Evolutionary conservation across 2,113 vertebrate species (phyloP).

Genomic region (Neodontobutis hainanensis): DNA sequence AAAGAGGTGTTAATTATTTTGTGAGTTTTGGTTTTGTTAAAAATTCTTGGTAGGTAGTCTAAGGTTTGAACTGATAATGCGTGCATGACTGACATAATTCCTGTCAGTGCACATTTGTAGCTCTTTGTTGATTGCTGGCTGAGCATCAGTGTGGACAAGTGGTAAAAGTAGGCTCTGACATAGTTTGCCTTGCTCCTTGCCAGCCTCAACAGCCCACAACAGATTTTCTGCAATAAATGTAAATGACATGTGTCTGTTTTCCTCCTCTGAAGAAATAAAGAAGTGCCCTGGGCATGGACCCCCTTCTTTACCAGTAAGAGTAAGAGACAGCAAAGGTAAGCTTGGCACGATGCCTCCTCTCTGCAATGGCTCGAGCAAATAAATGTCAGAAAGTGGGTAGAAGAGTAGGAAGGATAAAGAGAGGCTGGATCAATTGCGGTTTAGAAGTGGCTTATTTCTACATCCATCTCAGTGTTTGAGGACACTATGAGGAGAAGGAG

Average conservation of each 20-base stretch:
- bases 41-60: background rate
- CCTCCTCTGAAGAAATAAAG: conserved; percentile 52
- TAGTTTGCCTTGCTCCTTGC: conserved; percentile 34
- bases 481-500: background rate
- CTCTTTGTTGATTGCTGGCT: conserved; percentile 5
- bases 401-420: background rate
- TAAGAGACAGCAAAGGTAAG: conserved; percentile 66
- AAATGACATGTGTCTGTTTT: conserved; percentile 73
- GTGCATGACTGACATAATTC: background rate
- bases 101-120: background rate
- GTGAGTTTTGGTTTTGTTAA: no score
- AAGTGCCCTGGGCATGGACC: conserved; percentile 51
- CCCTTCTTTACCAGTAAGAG: conserved; percentile 51
- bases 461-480: background rate
- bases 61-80: background rate
- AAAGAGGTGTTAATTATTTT: no score
- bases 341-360: conserved; percentile 36
- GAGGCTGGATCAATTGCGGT: conserved; percentile 12
- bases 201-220: conserved; percentile 39
- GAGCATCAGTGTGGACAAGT: conserved; percentile 21
- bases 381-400: conserved; percentile 15
- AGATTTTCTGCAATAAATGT: conserved; percentile 54
- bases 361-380: conserved; percentile 17
- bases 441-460: conserved; percentile 11
- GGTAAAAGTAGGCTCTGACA: conserved; percentile 32